These are phyloP conservation scores for Nematopogon swammerdamellus DNA, from an alignment of 2,888 invertebrate species.

Conservation along the genomic window DNA sequence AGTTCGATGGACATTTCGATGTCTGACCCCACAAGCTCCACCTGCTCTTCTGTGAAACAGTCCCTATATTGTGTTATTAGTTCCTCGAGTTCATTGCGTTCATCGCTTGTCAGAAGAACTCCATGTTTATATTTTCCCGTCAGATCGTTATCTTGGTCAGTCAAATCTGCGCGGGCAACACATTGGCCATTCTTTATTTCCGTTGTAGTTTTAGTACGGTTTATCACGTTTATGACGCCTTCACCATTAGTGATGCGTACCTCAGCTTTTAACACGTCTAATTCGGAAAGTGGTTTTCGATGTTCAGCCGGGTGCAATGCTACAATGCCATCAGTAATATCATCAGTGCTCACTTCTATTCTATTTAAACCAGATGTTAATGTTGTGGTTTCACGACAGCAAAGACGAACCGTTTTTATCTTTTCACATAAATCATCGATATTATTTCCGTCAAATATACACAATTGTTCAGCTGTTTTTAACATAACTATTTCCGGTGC, in stretches of 20 bases:
- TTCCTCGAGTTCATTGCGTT: neutral
- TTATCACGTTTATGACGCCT: conserved; percentile 6
- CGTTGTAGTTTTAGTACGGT: conserved; percentile 4
- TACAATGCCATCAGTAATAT: conserved; percentile 4
- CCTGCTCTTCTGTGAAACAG: conserved; percentile 8
- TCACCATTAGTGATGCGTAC: too few relatives aligned
- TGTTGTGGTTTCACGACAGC: neutral
- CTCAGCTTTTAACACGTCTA: too few relatives aligned
- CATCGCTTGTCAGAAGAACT: neutral
- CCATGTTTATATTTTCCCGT: neutral
- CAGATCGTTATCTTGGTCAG: neutral
- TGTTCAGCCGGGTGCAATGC: neutral
- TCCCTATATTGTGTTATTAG: conserved; percentile 4
- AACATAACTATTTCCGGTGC: conserved; percentile 6
- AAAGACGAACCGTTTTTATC: conserved; percentile 5
- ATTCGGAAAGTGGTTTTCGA: too few relatives aligned
- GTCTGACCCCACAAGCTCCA: conserved; percentile 7
- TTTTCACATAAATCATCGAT: conserved; percentile 2
- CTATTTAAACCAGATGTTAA: conserved; percentile 8
- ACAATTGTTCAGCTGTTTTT: conserved; percentile 9
- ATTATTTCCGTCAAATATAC: conserved; percentile 1
- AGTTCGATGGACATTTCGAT: conserved; percentile 9
- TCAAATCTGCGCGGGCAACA: conserved; percentile 5
- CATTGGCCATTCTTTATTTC: conserved; percentile 3
- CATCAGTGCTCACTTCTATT: conserved; percentile 6